Base-by-base conservation (phyloP, 1,140 invertebrate species). In the Anagrus nilaparvatae region DNA sequence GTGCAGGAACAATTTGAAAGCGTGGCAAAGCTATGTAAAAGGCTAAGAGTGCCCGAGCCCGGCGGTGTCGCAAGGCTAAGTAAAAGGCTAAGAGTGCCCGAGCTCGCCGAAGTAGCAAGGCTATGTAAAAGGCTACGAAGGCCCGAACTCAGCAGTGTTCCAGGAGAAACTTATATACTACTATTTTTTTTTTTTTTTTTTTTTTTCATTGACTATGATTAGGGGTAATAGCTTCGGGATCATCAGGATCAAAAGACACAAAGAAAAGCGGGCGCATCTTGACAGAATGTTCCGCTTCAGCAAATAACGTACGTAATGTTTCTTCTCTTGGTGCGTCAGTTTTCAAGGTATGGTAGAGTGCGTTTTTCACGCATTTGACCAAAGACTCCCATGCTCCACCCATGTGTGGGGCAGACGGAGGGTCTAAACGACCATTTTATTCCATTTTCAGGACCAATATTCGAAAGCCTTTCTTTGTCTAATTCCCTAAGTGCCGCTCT, bases 401-500 rank as follows among this genome's bases (percentile, higher is more conserved):
- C 33, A 35, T 35, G 20, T 35, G 33, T 7, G 33, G 33, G 7
- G 20, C 18, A 4, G 8, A 14, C 4, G 33, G 33, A 1, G 33
- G 12, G 9, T 23, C n/a, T 35, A 21, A 35, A 35, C 13, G n/a
- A 21, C 33, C 33, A 35, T 14, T 35, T 23, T 1, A 35, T 35
- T n/a, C 33, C 10, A 4, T 23, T 35, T 20, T 13, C 24, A 1
- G 20, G 13, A 13, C 12, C 19, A 12, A 21, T 14, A 5, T 35
- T 14, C 10, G 13, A 5, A 13, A 58, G 31, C 8, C 9, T 17
- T 2, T 33, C 35, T 4, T 28, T 16, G 19, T 52, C 29, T 16
- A 54, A 19, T 13, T 47, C 46, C 13, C 31, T 7, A 5, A 50
- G 14, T 0, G 46, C 40, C 16, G 40, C 46, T 13, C 29, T 14